Percentiles rank a stretch among this genome's conserved stretches.
Evolutionary conservation across 2,797 vertebrate species (phyloP).

Genomic region (Enoplosus armatus): DNA sequence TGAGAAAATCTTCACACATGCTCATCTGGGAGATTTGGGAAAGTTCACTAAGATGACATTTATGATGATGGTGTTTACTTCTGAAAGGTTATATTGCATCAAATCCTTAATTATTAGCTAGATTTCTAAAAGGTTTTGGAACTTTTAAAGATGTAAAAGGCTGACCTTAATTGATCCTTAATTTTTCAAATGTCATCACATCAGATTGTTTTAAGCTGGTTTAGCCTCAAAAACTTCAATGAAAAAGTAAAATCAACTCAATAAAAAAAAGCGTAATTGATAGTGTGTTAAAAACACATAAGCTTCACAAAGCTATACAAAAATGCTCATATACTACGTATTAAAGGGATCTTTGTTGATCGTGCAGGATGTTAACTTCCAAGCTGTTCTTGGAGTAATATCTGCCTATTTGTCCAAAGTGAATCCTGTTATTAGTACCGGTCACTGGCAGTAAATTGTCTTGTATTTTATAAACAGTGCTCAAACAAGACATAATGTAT

Average conservation of each 20-base stretch:
- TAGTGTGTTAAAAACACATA: background rate
- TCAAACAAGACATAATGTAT: background rate
- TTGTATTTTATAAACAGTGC: background rate
- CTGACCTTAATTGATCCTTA: background rate
- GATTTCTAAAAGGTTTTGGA: no score
- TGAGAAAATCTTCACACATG: background rate
- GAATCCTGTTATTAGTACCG: background rate
- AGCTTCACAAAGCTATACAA: background rate
- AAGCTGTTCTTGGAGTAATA: no score
- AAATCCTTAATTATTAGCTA: background rate
- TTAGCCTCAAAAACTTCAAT: background rate
- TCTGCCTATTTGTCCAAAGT: no score
- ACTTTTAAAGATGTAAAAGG: background rate
- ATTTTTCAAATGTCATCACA: background rate
- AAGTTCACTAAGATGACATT: background rate
- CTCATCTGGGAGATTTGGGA: background rate
- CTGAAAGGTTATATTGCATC: background rate
- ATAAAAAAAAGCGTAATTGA: background rate
- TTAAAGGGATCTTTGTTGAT: background rate
- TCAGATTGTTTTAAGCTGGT: background rate
- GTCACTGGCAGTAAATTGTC: background rate
- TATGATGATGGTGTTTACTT: background rate
- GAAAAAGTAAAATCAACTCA: background rate
- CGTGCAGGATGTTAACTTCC: background rate
- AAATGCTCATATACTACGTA: background rate